These are phyloP conservation scores for Manduca sexta DNA, from an alignment of 1,140 invertebrate genomes.

Conservation along the genomic window DNA sequence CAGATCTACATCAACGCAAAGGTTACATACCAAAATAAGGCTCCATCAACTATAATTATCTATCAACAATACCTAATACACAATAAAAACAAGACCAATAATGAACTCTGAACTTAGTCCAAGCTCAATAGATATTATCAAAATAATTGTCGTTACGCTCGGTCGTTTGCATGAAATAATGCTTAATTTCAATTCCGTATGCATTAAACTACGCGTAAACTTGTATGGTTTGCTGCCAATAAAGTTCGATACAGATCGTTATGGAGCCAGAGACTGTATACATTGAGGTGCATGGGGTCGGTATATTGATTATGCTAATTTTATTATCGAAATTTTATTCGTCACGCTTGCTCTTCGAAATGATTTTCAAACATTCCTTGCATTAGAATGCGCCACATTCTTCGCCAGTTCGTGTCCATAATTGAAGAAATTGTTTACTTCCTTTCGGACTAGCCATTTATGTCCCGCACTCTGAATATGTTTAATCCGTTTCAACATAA, in stretches of 20 bases:
- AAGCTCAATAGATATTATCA: constrained; percentile 45
- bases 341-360: constrained; percentile 21
- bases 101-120: constrained; percentile 31
- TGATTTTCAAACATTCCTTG: constrained; percentile 12
- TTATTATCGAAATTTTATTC: constrained; percentile 62
- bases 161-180: constrained; percentile 62
- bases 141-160: constrained; percentile 47
- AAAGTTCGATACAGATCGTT: constrained; percentile 49
- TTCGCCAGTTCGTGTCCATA: not conserved
- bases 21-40: too few species aligned
- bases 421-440: too few species aligned
- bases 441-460: too few species aligned
- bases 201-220: constrained; percentile 50
- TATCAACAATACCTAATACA: too few species aligned
- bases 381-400: not conserved
- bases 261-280: constrained; percentile 16
- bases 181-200: constrained; percentile 60
- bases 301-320: constrained; percentile 68
- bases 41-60: too few species aligned
- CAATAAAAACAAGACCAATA: constrained; percentile 27
- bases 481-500: too few species aligned
- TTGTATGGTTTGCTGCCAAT: constrained; percentile 53
- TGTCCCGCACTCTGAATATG: too few species aligned
- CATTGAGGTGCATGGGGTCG: constrained; percentile 41
- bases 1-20: too few species aligned